Base-by-base conservation (phyloP, 2,888 invertebrate genomes). In the Microplitis manilae region DNA sequence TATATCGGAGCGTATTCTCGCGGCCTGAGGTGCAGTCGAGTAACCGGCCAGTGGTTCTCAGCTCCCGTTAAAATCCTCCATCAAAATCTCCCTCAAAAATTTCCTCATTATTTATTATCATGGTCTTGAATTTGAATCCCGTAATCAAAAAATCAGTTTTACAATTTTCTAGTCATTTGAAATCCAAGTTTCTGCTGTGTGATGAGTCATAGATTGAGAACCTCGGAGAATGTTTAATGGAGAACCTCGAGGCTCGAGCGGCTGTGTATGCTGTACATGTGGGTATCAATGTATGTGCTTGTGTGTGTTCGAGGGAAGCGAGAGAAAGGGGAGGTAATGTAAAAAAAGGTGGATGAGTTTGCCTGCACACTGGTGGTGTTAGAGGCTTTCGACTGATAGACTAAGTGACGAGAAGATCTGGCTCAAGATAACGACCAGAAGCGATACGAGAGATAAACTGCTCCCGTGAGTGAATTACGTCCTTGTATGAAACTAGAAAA, bases 1-100 rank as follows among this genome's bases (percentile, higher is more conserved):
- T 87, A 86, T 86, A 87, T 86, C 85, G 84, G 83, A 81, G 82
- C 83, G 79, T 78, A 80, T 79, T 77, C 79, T 73, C 75, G 72
- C 68, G 76, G 80, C 79, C 74, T 68, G 79, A 78, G 79, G 80
- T 79, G 78, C 78, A 73, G 74, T 75, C 79, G 79, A 77, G 79
- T 79, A 74, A 73, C 73, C 39, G 30, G 6, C 7, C 82, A 83
- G 82, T 73, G 84, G 68, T 76, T 81, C 84, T 84, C 83, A 82
- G 65, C 71, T 73, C 30, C 62, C 64, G 2, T 15, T 41, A 13
- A 8, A 30, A 30, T 30, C 30, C 30, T 30, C 30, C 30, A 2
- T 30, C 30, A 30, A 30, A 0, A 30, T 30, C 30, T 30, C 2
- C 20, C 30, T 30, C 30, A 30, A 30, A 30, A 30, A 2, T 30